Evolutionary conservation across 2,888 invertebrate species (phyloP).

Genomic region (Peribatodes rhomboidaria): DNA sequence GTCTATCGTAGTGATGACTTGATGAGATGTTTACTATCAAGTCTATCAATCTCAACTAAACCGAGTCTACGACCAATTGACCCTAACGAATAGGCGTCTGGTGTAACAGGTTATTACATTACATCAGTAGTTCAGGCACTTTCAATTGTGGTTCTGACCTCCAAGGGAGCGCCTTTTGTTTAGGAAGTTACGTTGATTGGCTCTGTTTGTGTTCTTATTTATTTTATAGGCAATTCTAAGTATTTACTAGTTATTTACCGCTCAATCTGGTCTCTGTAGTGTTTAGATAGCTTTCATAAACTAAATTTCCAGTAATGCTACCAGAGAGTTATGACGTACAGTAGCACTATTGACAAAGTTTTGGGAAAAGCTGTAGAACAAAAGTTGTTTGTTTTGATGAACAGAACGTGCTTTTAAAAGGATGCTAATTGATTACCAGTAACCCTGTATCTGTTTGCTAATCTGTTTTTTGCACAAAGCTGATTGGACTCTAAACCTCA

Average conservation of each 20-base stretch:
- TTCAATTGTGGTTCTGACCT: conserved; percentile 64
- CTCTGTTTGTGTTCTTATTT: background rate
- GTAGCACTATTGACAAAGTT: too few species aligned
- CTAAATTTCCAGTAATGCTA: too few species aligned
- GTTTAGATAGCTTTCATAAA: too few species aligned
- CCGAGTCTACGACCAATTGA: conserved; percentile 54
- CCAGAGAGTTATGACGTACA: too few species aligned
- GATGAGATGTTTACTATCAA: conserved; percentile 48
- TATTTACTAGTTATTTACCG: too few species aligned
- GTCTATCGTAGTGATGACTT: conserved; percentile 54
- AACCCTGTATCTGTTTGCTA: too few species aligned
- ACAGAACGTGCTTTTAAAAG: too few species aligned
- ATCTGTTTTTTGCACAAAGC: too few species aligned
- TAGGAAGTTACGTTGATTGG: conserved; percentile 30
- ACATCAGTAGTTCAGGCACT: conserved; percentile 79
- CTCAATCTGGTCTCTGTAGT: too few species aligned
- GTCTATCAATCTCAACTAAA: conserved; percentile 23
- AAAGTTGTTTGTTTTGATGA: too few species aligned
- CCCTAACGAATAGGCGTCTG: conserved; percentile 58
- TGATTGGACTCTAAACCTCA: conserved; percentile 61
- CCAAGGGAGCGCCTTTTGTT: conserved; percentile 38
- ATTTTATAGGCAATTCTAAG: background rate
- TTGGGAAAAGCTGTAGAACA: too few species aligned
- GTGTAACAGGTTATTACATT: conserved; percentile 73
- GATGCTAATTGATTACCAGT: too few species aligned